Conservation (phyloP, 2,113 vertebrate species). For the Macrotis lagotis region DNA sequence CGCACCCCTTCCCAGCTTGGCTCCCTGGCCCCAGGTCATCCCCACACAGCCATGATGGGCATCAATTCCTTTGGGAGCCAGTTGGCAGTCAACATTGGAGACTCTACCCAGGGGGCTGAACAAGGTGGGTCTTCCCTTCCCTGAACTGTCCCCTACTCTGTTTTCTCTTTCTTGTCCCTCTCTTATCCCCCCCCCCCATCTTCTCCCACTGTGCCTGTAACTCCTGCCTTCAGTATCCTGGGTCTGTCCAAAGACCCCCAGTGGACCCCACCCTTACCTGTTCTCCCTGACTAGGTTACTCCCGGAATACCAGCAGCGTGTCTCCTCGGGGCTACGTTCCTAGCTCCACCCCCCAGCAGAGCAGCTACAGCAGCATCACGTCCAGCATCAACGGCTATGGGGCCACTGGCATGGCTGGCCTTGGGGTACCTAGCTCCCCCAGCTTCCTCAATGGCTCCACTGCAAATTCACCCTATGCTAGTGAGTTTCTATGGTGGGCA, state of each 20-base stretch:
- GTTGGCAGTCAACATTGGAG: slow-evolving; percentile 92
- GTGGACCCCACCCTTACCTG: not conserved
- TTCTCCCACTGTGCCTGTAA: not conserved
- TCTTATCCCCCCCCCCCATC: not conserved
- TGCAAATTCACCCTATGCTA: slow-evolving; percentile 95
- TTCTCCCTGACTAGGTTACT: slow-evolving; percentile 86
- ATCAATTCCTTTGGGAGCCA: slow-evolving; percentile 95
- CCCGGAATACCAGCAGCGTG: slow-evolving; percentile 91
- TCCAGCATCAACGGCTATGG: slow-evolving; percentile 92
- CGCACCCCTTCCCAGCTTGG: slow-evolving; percentile 92
- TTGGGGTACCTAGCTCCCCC: slow-evolving; percentile 94
- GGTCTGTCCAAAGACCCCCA: rapidly evolving
- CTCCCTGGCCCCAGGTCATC: slow-evolving; percentile 87
- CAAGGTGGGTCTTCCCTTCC: slow-evolving; percentile 85
- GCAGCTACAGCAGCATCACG: slow-evolving; percentile 91
- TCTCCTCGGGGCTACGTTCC: slow-evolving; percentile 93
- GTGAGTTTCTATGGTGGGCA: slow-evolving; percentile 84
- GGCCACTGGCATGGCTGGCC: slow-evolving; percentile 88
- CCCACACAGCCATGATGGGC: slow-evolving; percentile 90
- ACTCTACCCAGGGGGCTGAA: slow-evolving; percentile 90
- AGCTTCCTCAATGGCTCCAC: slow-evolving; percentile 97
- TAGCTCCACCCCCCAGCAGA: slow-evolving; percentile 94
- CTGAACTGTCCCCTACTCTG: not conserved
- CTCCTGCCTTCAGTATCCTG: not conserved
- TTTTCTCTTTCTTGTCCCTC: rapidly evolving